A percentile compares a stretch with the other conserved stretches of the same genome.
These are phyloP conservation scores for Belonocnema kinseyi DNA, from an alignment of 1,140 invertebrate species.

Conservation along the genomic window DNA sequence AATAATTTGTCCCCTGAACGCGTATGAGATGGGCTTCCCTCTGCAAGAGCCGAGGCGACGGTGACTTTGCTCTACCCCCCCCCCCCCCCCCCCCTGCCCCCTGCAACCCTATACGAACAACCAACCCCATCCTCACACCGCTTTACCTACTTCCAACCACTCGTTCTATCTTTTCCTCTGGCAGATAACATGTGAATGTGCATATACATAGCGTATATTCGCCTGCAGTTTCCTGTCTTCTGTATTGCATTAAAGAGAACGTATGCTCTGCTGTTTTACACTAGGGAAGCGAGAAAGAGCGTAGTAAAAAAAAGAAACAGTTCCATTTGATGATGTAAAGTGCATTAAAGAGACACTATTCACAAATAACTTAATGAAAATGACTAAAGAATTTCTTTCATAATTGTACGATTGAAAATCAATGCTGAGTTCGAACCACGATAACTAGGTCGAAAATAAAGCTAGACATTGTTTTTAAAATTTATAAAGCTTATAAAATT, in stretches of 20 bases:
- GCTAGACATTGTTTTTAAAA: too few relatives aligned
- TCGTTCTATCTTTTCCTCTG: constrained; percentile 23
- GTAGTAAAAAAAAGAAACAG: too few relatives aligned
- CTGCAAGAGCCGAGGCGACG: constrained; percentile 28
- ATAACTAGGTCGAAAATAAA: too few relatives aligned
- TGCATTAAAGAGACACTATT: too few relatives aligned
- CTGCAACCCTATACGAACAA: not conserved
- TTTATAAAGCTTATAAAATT: too few relatives aligned
- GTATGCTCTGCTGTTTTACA: not conserved
- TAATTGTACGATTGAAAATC: too few relatives aligned
- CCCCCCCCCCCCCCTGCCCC: not conserved
- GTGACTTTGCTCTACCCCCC: constrained; percentile 10
- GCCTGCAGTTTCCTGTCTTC: constrained; percentile 3
- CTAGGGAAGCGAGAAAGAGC: not conserved
- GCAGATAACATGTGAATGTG: constrained; percentile 16
- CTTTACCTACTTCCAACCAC: not conserved
- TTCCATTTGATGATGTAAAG: too few relatives aligned
- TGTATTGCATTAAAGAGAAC: constrained; percentile 9
- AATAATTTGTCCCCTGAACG: constrained; percentile 73
- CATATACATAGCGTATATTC: constrained; percentile 15
- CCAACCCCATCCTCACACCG: not conserved
- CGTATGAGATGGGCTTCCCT: constrained; percentile 63
- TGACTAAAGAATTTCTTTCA: too few relatives aligned
- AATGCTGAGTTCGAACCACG: too few relatives aligned
- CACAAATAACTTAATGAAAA: too few relatives aligned